These are phyloP conservation scores for Drosophila longiperda DNA, from an alignment of 2,888 invertebrate genomes.

Conservation along the genomic window DNA sequence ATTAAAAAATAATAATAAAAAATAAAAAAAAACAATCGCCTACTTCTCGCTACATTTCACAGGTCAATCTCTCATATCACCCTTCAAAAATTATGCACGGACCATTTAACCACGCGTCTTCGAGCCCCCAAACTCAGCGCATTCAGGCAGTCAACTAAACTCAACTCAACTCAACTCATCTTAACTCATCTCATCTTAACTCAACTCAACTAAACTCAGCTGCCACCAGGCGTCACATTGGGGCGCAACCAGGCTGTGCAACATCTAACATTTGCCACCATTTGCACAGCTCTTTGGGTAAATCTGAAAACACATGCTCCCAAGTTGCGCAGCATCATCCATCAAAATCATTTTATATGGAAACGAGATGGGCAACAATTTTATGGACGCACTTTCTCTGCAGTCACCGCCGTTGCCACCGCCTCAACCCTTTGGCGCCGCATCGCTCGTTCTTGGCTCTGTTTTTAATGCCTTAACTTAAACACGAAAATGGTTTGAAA, in stretches of 20 bases:
- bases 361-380: slow-evolving; percentile 71
- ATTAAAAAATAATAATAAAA: neutral
- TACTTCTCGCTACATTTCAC: neutral
- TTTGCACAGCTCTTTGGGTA: slow-evolving; percentile 58
- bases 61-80: slow-evolving; percentile 27
- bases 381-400: slow-evolving; percentile 59
- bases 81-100: slow-evolving; percentile 45
- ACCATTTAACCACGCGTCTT: slow-evolving; percentile 70
- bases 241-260: slow-evolving; percentile 18
- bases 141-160: slow-evolving; percentile 63
- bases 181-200: slow-evolving; percentile 9
- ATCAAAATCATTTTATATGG: slow-evolving; percentile 80
- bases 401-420: neutral
- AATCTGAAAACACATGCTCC: slow-evolving; percentile 77
- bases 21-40: neutral
- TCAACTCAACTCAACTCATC: slow-evolving; percentile 28
- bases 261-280: slow-evolving; percentile 34
- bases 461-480: slow-evolving; percentile 65
- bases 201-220: slow-evolving; percentile 33
- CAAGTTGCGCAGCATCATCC: slow-evolving; percentile 79
- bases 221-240: slow-evolving; percentile 40
- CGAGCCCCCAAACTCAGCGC: slow-evolving; percentile 65
- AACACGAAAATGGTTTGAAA: slow-evolving; percentile 46
- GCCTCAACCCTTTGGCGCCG: slow-evolving; percentile 64
- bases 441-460: slow-evolving; percentile 15